Evolutionary conservation across 2,113 vertebrate genomes (phyloP).

Genomic region (Hemicordylus capensis): DNA sequence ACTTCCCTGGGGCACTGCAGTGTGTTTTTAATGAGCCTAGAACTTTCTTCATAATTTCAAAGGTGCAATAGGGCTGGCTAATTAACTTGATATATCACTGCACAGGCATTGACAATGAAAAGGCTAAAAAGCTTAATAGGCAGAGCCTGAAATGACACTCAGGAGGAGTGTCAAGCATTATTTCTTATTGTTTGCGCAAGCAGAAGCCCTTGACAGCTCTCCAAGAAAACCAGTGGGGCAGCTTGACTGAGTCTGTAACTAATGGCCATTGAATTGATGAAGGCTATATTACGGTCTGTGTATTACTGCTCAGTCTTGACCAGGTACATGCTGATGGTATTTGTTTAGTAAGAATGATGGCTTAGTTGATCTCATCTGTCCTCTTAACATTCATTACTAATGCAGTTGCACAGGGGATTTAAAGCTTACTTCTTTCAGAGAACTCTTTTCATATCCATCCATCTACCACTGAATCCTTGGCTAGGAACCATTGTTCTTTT

Average conservation of each 20-base stretch:
- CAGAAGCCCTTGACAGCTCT: background rate
- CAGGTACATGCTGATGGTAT: background rate
- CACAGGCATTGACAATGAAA: background rate
- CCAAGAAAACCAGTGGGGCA: background rate
- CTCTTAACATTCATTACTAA: background rate
- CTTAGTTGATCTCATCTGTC: background rate
- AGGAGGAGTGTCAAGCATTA: background rate
- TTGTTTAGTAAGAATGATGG: background rate
- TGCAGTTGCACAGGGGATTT: background rate
- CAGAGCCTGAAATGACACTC: background rate
- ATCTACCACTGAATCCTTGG: background rate
- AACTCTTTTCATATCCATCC: background rate
- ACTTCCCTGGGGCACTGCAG: background rate
- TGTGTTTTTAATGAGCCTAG: constrained; percentile 5
- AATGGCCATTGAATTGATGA: background rate
- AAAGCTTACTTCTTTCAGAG: background rate
- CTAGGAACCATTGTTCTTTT: background rate
- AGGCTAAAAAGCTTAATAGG: background rate
- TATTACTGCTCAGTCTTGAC: background rate
- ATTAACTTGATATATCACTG: background rate
- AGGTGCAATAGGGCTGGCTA: background rate
- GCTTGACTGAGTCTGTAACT: background rate
- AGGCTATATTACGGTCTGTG: background rate
- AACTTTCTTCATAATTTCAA: background rate
- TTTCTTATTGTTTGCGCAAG: background rate